Conservation (phyloP, 2,797 vertebrate species). For the Enteromius unitaeniatus region DNA sequence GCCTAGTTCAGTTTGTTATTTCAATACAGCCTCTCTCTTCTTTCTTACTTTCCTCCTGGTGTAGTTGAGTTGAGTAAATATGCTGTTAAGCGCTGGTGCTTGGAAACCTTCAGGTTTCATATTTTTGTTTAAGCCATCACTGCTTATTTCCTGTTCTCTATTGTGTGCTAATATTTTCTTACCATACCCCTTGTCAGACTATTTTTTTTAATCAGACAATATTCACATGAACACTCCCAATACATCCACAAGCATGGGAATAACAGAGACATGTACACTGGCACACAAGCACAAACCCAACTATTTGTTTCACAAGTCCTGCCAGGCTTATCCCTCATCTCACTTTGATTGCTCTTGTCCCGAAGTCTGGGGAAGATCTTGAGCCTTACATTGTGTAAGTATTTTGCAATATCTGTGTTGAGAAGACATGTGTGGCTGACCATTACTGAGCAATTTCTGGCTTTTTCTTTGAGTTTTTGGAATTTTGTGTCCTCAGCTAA, state of each 20-base stretch:
- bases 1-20: conserved; percentile 54
- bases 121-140: conserved; percentile 2
- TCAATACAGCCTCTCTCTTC: not conserved
- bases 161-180: not conserved
- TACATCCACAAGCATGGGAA: conserved; percentile 15
- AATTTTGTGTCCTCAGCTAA: conserved; percentile 5
- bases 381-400: conserved; percentile 25
- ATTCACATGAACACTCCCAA: not conserved
- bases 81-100: conserved; percentile 29
- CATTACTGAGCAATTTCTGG: not conserved
- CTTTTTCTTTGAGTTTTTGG: conserved; percentile 6
- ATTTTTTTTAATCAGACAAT: conserved; percentile 9
- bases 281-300: conserved; percentile 4
- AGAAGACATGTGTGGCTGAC: conserved; percentile 11
- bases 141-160: not conserved
- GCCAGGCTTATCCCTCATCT: not conserved
- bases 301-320: conserved; percentile 1
- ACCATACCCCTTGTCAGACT: not conserved
- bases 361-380: conserved; percentile 19
- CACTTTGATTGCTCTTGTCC: conserved; percentile 1
- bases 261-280: not conserved
- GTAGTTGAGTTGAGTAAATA: conserved; percentile 61
- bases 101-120: not conserved
- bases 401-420: conserved; percentile 6
- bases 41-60: conserved; percentile 55